Percentiles rank a stretch among this genome's conserved stretches.
Conservation (phyloP, 2,888 invertebrate genomes). For the Synergus umbraculus region DNA sequence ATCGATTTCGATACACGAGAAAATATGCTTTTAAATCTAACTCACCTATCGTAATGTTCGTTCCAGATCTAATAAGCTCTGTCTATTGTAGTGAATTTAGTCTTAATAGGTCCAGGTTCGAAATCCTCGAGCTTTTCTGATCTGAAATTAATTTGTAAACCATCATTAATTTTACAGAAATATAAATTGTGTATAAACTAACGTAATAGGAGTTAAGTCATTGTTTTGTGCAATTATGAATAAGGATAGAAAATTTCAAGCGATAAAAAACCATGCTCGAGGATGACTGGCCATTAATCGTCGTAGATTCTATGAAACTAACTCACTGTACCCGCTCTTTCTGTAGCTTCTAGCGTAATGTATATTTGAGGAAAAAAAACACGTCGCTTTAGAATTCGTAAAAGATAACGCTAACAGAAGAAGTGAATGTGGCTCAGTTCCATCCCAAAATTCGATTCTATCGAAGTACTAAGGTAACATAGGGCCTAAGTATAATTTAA, state of each 20-base stretch:
- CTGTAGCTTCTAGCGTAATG: constrained; percentile 61
- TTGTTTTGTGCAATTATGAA: not conserved
- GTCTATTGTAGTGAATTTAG: constrained; percentile 64
- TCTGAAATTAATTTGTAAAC: constrained; percentile 1
- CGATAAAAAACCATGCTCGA: constrained; percentile 53
- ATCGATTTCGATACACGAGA: constrained; percentile 3
- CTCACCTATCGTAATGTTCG: constrained; percentile 56
- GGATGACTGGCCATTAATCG: constrained; percentile 61
- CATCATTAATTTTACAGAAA: constrained; percentile 2
- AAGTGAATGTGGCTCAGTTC: constrained; percentile 56
- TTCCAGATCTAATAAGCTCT: constrained; percentile 64
- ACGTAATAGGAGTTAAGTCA: not conserved
- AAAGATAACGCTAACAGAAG: constrained; percentile 46
- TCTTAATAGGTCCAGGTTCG: constrained; percentile 58
- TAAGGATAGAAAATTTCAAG: constrained; percentile 40
- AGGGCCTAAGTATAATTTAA: constrained; percentile 60
- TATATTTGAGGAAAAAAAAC: constrained; percentile 56
- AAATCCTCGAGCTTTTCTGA: constrained; percentile 55
- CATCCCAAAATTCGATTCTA: constrained; percentile 60
- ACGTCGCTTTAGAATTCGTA: constrained; percentile 39
- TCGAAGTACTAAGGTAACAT: constrained; percentile 55
- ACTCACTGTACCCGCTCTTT: constrained; percentile 61
- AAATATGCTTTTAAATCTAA: constrained; percentile 38
- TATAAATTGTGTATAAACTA: constrained; percentile 5
- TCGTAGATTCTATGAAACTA: constrained; percentile 56